A percentile compares a stretch with the other conserved stretches of the same genome.
Evolutionary conservation across 2,797 vertebrate species (phyloP).

Genomic region (Rhinichthys osculus): DNA sequence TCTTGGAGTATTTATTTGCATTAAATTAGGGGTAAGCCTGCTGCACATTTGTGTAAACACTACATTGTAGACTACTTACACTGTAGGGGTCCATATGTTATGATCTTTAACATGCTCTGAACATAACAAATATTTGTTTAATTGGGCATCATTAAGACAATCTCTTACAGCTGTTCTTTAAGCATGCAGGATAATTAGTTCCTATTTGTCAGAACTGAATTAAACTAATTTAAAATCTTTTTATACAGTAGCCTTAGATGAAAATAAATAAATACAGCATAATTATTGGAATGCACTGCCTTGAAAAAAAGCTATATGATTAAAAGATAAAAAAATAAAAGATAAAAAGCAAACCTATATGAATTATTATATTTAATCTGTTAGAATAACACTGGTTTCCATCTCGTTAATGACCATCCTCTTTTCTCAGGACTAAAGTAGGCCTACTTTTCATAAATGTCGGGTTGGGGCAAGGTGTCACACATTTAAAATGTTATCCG

Average conservation of each 20-base stretch:
- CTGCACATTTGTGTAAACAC: conserved; percentile 11
- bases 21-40: background rate
- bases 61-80: background rate
- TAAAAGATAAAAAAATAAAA: background rate
- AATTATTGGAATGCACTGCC: background rate
- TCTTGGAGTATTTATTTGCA: conserved; percentile 4
- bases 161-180: background rate
- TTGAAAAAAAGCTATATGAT: background rate
- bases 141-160: conserved; percentile 16
- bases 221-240: background rate
- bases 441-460: background rate
- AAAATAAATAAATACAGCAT: background rate
- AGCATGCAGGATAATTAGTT: background rate
- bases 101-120: conserved; percentile 26
- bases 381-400: background rate
- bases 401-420: background rate
- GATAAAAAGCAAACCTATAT: background rate
- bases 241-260: background rate
- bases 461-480: background rate
- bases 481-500: background rate
- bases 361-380: background rate
- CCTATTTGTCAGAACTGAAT: background rate
- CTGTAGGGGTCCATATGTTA: conserved; percentile 7
- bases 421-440: background rate
- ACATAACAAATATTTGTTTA: conserved; percentile 4